Percentiles rank a stretch among this genome's conserved stretches.
Evolutionary conservation across 35 echinoderm and acorn worm species (phyloP).

Genomic region (Patiria miniata): DNA sequence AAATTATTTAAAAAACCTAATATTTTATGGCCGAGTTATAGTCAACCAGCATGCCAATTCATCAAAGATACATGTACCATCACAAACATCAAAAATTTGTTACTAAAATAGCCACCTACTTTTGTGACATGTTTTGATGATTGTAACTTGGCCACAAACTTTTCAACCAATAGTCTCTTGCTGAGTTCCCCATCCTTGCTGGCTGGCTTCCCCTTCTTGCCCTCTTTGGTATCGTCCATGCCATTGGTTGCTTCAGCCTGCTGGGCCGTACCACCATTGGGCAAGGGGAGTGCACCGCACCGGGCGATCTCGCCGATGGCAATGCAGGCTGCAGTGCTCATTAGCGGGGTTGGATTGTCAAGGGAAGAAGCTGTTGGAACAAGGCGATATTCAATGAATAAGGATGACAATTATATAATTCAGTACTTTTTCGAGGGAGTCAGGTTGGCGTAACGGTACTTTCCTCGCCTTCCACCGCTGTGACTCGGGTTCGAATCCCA

Average conservation of each 20-base stretch:
- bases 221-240: slow-evolving; percentile 40
- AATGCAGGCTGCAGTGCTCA: slow-evolving; percentile 60
- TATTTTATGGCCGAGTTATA: too few species aligned
- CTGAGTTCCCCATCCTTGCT: slow-evolving; percentile 52
- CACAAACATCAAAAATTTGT: background rate
- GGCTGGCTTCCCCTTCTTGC: slow-evolving; percentile 47
- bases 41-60: too few species aligned
- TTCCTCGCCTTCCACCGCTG: too few species aligned
- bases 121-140: slow-evolving; percentile 44
- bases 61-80: too few species aligned
- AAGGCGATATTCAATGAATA: too few species aligned
- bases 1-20: too few species aligned
- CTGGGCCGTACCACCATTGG: slow-evolving; percentile 58
- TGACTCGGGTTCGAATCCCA: too few species aligned
- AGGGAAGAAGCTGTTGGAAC: slow-evolving; percentile 41
- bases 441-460: too few species aligned
- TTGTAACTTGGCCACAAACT: slow-evolving; percentile 66
- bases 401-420: too few species aligned
- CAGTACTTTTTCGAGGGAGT: too few species aligned
- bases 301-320: slow-evolving; percentile 88
- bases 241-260: slow-evolving; percentile 2
- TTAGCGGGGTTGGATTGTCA: slow-evolving; percentile 44
- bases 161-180: slow-evolving; percentile 77
- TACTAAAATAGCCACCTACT: slow-evolving; percentile 13
- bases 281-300: slow-evolving; percentile 71